Conservation (phyloP, 1,140 invertebrate species). For the Sminthurides bifidus region DNA sequence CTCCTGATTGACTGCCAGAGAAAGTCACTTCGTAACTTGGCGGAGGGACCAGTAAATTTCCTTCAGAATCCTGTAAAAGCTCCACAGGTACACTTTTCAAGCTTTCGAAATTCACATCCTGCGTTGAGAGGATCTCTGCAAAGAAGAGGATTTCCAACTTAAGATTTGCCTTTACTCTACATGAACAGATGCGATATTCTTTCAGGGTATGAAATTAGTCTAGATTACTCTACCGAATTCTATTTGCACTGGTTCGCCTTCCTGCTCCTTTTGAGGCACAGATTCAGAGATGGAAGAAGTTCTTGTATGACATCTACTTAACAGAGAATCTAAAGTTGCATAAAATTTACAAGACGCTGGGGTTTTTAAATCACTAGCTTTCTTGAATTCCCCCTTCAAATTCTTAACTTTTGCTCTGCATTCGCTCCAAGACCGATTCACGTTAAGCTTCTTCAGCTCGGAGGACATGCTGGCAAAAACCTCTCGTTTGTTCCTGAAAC, state of each 20-base stretch:
- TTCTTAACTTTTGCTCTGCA: conserved; percentile 16
- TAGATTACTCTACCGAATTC: conserved; percentile 3
- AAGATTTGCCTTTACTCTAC: no score
- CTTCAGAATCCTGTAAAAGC: no score
- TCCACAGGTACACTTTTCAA: no score
- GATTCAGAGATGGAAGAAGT: background rate
- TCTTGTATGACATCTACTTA: background rate
- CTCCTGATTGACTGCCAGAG: no score
- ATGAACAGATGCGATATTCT: no score
- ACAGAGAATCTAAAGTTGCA: background rate
- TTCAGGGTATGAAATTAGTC: background rate
- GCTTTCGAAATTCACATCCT: background rate
- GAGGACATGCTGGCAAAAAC: conserved; percentile 1
- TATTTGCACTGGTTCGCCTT: background rate
- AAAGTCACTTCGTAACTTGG: no score
- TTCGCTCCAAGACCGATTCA: conserved; percentile 8
- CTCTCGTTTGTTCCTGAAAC: conserved; percentile 9
- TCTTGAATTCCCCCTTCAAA: conserved; percentile 11
- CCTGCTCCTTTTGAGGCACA: background rate
- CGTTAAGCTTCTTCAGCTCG: background rate
- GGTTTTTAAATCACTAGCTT: conserved; percentile 2
- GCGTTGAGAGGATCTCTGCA: background rate
- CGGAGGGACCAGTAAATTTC: no score
- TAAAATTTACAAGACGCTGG: background rate
- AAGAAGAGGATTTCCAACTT: no score